Conservation (phyloP, 2,888 invertebrate genomes). For the Nemotelus pantherinus region DNA sequence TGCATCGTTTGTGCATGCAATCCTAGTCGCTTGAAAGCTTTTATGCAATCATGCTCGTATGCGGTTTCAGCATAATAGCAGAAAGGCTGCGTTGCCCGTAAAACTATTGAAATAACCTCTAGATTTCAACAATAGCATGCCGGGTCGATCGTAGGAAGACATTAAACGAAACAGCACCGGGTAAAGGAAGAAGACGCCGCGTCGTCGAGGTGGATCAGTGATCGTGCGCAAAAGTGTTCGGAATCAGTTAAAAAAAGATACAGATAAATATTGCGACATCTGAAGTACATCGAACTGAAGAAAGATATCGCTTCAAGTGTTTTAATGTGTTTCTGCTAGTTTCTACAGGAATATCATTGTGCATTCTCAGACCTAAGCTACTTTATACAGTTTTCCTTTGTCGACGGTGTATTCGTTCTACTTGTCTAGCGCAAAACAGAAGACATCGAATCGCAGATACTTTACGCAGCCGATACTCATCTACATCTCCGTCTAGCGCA, state of each 20-base stretch:
- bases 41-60: conserved; percentile 36
- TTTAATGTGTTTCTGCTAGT: conserved; percentile 33
- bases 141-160: neutral
- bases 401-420: conserved; percentile 5
- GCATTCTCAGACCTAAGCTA: neutral
- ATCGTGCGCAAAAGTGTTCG: conserved; percentile 28
- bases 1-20: conserved; percentile 8
- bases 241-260: neutral
- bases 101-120: neutral
- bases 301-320: conserved; percentile 39
- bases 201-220: neutral
- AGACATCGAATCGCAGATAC: conserved; percentile 4
- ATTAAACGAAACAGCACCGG: neutral
- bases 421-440: conserved; percentile 19
- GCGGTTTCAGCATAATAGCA: conserved; percentile 15
- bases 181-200: neutral
- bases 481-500: too few relatives aligned
- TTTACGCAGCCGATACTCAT: neutral
- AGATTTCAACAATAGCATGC: neutral
- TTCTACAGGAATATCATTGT: neutral
- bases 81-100: conserved; percentile 27
- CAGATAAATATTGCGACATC: conserved; percentile 22
- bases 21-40: conserved; percentile 27
- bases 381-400: conserved; percentile 3
- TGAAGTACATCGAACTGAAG: conserved; percentile 29